Conservation (phyloP, 2,888 invertebrate species). For the Phengaris arion region DNA sequence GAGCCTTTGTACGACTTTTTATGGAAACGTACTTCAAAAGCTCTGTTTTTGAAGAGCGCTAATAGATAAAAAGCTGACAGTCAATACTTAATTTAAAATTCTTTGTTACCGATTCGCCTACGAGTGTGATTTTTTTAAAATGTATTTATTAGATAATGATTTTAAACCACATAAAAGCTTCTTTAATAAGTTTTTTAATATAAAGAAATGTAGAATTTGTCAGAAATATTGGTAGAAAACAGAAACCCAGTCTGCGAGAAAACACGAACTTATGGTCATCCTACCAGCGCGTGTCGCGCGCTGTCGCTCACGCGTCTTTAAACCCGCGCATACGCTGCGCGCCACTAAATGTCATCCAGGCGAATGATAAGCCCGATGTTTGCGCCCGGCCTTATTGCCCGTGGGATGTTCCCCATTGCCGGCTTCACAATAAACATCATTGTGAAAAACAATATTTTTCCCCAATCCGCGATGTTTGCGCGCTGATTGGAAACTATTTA, state of each 20-base stretch:
- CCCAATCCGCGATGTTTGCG: slow-evolving; percentile 44
- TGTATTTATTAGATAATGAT: too few species aligned
- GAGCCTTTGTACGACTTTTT: slow-evolving; percentile 21
- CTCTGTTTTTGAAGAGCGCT: neutral
- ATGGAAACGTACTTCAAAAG: neutral
- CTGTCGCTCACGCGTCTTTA: slow-evolving; percentile 54
- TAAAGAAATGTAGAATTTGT: too few species aligned
- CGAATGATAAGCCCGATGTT: slow-evolving; percentile 61
- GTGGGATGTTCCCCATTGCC: slow-evolving; percentile 60
- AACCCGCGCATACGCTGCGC: slow-evolving; percentile 54
- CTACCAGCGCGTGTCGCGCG: slow-evolving; percentile 46
- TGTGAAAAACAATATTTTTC: slow-evolving; percentile 64
- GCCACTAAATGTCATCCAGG: slow-evolving; percentile 67
- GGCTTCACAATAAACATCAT: slow-evolving; percentile 46
- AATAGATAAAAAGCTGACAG: too few species aligned
- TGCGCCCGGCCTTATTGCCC: slow-evolving; percentile 53
- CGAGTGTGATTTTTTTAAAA: too few species aligned
- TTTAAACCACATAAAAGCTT: too few species aligned
- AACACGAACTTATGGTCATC: slow-evolving; percentile 29
- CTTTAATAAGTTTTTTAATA: too few species aligned
- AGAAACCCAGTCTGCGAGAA: neutral
- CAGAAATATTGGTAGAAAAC: too few species aligned
- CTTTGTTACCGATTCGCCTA: too few species aligned
- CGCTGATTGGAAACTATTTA: slow-evolving; percentile 37
- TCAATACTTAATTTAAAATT: neutral